phyloP scores from a whole-genome alignment of 2,113 vertebrate genomes.

The Rissa tridactyla region DNA sequence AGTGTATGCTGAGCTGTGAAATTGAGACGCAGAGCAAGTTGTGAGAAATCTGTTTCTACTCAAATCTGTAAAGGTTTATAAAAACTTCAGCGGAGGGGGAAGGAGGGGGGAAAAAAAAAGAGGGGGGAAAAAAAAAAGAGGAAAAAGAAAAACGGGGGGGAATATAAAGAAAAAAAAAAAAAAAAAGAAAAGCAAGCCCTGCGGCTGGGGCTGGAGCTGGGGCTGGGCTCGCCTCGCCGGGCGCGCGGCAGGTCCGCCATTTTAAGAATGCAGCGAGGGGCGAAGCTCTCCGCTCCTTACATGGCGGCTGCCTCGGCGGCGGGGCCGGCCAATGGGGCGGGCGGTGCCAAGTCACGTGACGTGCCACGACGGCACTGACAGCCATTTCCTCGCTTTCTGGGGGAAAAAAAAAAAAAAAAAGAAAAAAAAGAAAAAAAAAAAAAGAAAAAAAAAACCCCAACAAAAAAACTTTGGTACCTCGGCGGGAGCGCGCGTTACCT shows the following conservation, averaged over 20 bases:
- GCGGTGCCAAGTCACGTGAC: slow-evolving; percentile 82
- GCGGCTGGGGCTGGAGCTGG: slow-evolving; percentile 10
- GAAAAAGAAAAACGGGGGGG: neutral
- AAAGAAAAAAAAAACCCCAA: neutral
- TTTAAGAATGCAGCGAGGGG: slow-evolving; percentile 85
- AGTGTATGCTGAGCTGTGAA: slow-evolving; percentile 83
- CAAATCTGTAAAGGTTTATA: slow-evolving; percentile 80
- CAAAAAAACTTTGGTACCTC: slow-evolving; percentile 69
- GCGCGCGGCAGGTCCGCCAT: slow-evolving; percentile 81
- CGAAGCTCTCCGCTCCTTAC: slow-evolving; percentile 85
- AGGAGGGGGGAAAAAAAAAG: neutral
- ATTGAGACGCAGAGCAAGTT: slow-evolving; percentile 80
- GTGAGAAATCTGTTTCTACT: slow-evolving; percentile 90
- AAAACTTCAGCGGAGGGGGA: slow-evolving; percentile 64
- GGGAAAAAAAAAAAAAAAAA: neutral
- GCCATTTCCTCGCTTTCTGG: slow-evolving; percentile 78
- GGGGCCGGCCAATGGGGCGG: slow-evolving; percentile 81
- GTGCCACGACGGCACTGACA: slow-evolving; percentile 85
- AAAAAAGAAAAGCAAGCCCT: neutral
- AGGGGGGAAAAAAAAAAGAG: neutral
- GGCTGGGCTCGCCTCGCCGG: slow-evolving; percentile 66
- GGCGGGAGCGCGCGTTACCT: slow-evolving; percentile 63
- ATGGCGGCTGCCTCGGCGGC: slow-evolving; percentile 86
- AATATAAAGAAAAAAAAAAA: neutral
- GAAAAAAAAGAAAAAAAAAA: neutral